phyloP scores from a whole-genome alignment of 2,888 invertebrate species.

The Cyclophora albipunctata region DNA sequence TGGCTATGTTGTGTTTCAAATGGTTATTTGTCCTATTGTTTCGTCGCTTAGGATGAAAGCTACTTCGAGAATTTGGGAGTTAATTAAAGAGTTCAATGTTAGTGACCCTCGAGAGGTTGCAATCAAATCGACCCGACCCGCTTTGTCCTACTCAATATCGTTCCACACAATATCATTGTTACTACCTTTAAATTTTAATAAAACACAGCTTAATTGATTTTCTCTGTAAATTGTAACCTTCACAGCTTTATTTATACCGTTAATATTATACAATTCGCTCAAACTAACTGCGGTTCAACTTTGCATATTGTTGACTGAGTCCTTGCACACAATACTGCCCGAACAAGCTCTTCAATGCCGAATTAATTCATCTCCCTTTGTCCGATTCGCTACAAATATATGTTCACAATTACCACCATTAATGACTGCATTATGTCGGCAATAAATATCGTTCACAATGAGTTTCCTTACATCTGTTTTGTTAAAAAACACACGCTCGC shows the following conservation, averaged over 20 bases:
- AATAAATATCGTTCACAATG: constrained; percentile 50
- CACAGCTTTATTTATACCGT: no score
- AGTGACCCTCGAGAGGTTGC: constrained; percentile 31
- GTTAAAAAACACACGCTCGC: constrained; percentile 29
- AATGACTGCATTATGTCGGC: constrained; percentile 34
- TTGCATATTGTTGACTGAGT: no score
- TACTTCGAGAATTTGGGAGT: constrained; percentile 30
- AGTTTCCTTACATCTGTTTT: constrained; percentile 28
- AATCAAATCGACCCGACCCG: no score
- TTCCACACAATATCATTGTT: no score
- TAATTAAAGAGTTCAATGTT: constrained; percentile 28
- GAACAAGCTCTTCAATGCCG: no score
- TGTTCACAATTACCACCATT: constrained; percentile 40
- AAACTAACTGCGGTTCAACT: no score
- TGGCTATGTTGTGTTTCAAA: constrained; percentile 56
- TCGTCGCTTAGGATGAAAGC: constrained; percentile 51
- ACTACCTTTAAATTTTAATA: no score
- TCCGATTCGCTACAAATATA: constrained; percentile 31
- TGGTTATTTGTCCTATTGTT: constrained; percentile 55
- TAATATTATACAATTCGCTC: no score
- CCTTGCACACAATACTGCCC: no score
- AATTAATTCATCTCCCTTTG: constrained; percentile 19
- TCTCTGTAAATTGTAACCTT: no score
- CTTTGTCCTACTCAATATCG: no score
- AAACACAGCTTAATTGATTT: no score